These are phyloP conservation scores for Pogonophryne albipinna DNA, from an alignment of 2,797 vertebrate genomes.

Conservation along the genomic window DNA sequence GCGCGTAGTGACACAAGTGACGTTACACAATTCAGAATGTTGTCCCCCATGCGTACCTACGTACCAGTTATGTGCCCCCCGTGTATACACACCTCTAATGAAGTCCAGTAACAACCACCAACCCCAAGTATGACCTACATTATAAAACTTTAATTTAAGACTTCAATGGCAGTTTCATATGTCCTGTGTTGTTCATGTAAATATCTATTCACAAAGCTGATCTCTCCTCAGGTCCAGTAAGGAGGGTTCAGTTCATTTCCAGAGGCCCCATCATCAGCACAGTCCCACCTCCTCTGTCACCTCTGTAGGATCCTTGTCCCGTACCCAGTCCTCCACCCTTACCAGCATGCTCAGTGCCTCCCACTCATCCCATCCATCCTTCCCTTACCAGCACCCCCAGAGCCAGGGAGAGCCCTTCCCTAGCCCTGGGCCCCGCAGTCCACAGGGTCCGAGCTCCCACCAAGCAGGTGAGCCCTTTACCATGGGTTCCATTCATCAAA, in stretches of 20 bases:
- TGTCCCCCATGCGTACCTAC: too few relatives aligned
- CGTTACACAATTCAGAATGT: too few relatives aligned
- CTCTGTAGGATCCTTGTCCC: slow-evolving; percentile 92
- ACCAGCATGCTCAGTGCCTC: slow-evolving; percentile 88
- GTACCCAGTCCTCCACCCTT: slow-evolving; percentile 91
- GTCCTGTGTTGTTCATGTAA: neutral
- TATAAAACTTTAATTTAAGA: too few relatives aligned
- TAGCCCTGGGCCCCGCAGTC: slow-evolving; percentile 78
- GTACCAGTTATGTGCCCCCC: too few relatives aligned
- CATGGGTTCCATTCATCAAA: slow-evolving; percentile 72
- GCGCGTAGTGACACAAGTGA: too few relatives aligned
- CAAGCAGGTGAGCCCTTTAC: slow-evolving; percentile 85
- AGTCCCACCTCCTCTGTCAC: slow-evolving; percentile 97
- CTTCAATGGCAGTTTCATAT: too few relatives aligned
- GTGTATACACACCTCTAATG: too few relatives aligned
- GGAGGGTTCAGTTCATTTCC: slow-evolving; percentile 87
- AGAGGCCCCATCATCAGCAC: slow-evolving; percentile 91
- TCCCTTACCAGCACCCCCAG: slow-evolving; percentile 82
- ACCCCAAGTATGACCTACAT: too few relatives aligned
- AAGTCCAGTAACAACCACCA: too few relatives aligned
- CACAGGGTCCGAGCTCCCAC: slow-evolving; percentile 67
- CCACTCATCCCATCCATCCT: slow-evolving; percentile 77
- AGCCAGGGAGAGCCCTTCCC: slow-evolving; percentile 86
- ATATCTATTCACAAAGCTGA: slow-evolving; percentile 6
- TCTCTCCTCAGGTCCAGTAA: slow-evolving; percentile 88